phyloP scores from a whole-genome alignment of 2,888 invertebrate species.

The Sphaeridia pumilis region DNA sequence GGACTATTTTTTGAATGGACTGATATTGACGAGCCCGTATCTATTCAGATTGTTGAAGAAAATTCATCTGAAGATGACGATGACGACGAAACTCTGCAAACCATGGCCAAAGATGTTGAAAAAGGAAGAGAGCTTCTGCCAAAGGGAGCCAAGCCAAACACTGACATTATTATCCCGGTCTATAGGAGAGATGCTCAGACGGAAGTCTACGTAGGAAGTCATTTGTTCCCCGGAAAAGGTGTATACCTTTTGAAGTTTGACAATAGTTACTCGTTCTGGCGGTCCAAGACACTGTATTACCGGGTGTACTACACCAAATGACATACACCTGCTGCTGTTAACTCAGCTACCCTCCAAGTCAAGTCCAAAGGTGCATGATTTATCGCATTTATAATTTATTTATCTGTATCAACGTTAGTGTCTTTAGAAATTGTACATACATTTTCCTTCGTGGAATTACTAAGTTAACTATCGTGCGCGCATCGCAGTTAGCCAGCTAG shows the following conservation, averaged over 20 bases:
- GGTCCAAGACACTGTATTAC: constrained; percentile 97
- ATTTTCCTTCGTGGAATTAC: too few species aligned
- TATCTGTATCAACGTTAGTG: too few species aligned
- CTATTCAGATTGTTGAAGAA: constrained; percentile 82
- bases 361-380: too few species aligned
- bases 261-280: constrained; percentile 97
- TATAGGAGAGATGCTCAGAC: constrained; percentile 93
- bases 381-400: too few species aligned
- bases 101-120: constrained; percentile 36
- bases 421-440: too few species aligned
- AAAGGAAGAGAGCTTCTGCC: constrained; percentile 33
- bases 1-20: constrained; percentile 98
- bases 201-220: constrained; percentile 65
- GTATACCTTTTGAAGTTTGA: constrained; percentile 98
- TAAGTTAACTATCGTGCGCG: too few species aligned
- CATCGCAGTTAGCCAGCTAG: too few species aligned
- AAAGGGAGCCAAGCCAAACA: constrained; percentile 35
- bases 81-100: constrained; percentile 49
- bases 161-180: constrained; percentile 80
- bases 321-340: too few species aligned
- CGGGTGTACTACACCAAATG: constrained; percentile 88
- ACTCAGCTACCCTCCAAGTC: too few species aligned
- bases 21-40: constrained; percentile 71
- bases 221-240: constrained; percentile 92
- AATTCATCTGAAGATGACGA: constrained; percentile 62